Percentiles rank a stretch among this genome's conserved stretches.
Evolutionary conservation across 2,113 vertebrate genomes (phyloP).

Genomic region (Microtus richardsoni): DNA sequence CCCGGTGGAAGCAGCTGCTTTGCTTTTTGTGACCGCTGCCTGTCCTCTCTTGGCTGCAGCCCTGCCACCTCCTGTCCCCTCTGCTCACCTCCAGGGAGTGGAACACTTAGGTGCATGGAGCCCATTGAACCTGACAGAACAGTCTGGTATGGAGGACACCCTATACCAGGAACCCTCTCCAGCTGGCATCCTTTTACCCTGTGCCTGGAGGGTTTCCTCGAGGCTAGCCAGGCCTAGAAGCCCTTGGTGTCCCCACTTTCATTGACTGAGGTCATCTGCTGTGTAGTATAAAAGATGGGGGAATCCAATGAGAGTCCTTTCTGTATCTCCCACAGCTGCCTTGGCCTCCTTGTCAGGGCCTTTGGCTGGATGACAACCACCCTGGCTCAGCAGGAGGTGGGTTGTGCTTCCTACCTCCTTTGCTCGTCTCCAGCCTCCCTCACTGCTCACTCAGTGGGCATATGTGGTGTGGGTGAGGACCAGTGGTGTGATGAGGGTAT

Average conservation of each 20-base stretch:
- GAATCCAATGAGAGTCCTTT: too few species aligned
- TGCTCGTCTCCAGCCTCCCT: neutral
- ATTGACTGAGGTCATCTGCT: neutral
- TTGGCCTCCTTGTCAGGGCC: neutral
- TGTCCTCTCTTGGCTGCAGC: neutral
- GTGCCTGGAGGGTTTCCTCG: too few species aligned
- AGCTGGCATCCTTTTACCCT: neutral
- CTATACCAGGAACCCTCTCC: neutral
- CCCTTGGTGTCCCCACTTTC: neutral
- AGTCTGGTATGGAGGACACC: rapidly evolving
- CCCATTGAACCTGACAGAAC: neutral
- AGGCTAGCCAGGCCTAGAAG: neutral
- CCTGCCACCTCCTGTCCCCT: rapidly evolving
- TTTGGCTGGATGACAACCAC: neutral
- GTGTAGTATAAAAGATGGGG: neutral
- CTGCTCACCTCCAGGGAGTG: too few species aligned
- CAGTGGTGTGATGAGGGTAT: neutral
- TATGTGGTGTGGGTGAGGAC: neutral
- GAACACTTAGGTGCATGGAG: neutral
- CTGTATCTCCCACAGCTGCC: neutral
- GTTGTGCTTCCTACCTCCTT: neutral
- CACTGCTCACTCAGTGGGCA: too few species aligned
- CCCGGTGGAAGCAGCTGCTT: rapidly evolving
- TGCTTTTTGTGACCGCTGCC: neutral
- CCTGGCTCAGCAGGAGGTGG: neutral